Conservation (phyloP, 2,888 invertebrate species). For the Pandemis heparana region DNA sequence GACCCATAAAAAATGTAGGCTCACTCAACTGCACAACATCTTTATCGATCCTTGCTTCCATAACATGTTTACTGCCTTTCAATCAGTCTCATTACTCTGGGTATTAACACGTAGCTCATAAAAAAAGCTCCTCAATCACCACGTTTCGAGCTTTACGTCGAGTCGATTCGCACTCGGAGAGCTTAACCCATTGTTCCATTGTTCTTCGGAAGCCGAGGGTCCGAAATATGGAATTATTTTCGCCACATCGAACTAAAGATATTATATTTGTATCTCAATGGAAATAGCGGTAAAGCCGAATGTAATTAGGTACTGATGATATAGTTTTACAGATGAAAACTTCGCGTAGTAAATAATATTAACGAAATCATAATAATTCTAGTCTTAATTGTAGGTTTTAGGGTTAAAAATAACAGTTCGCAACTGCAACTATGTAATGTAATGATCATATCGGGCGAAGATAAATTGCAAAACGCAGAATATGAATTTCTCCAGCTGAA, state of each 20-base stretch:
- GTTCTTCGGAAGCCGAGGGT: constrained; percentile 23
- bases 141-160: constrained; percentile 9
- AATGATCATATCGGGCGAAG: too few relatives aligned
- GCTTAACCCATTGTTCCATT: constrained; percentile 39
- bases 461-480: too few relatives aligned
- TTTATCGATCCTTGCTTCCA: background rate
- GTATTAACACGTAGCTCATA: constrained; percentile 22
- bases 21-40: background rate
- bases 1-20: background rate
- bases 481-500: too few relatives aligned
- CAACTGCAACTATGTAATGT: background rate
- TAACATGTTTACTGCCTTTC: constrained; percentile 7
- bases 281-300: constrained; percentile 2
- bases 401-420: background rate
- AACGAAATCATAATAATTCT: background rate
- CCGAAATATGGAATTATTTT: constrained; percentile 27
- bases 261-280: background rate
- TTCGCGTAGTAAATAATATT: background rate
- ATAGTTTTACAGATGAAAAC: background rate
- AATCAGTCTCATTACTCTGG: background rate
- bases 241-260: constrained; percentile 21
- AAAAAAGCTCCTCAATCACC: constrained; percentile 14
- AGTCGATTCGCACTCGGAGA: constrained; percentile 29
- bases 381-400: too few relatives aligned
- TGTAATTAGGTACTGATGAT: background rate